phyloP scores from a whole-genome alignment of 2,797 vertebrate species.

The Acanthurus tractus region DNA sequence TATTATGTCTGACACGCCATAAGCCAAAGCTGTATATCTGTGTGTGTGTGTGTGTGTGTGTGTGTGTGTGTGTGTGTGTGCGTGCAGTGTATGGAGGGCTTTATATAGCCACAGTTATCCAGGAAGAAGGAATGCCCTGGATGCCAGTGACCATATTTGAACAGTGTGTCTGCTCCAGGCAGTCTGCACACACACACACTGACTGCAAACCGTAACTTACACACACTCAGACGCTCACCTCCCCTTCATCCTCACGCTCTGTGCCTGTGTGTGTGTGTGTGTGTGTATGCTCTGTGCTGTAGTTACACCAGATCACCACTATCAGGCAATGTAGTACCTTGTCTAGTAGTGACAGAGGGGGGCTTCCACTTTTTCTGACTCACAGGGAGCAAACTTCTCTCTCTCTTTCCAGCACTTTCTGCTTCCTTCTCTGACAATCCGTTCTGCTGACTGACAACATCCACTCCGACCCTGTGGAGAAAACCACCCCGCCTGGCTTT shows the following conservation, averaged over 20 bases:
- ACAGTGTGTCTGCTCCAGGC: constrained; percentile 64
- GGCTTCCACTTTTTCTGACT: constrained; percentile 61
- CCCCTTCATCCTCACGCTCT: constrained; percentile 47
- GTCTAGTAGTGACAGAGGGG: constrained; percentile 40
- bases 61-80: constrained; percentile 15
- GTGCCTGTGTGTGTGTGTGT: constrained; percentile 17
- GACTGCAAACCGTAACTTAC: constrained; percentile 53
- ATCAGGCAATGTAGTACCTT: constrained; percentile 73
- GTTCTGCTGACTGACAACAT: constrained; percentile 73
- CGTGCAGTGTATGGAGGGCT: constrained; percentile 55
- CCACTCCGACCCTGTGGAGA: constrained; percentile 48
- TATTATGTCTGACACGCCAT: constrained; percentile 59
- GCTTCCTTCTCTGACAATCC: constrained; percentile 64
- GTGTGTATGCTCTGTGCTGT: constrained; percentile 40
- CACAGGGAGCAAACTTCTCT: constrained; percentile 64
- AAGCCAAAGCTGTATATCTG: constrained; percentile 36
- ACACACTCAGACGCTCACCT: constrained; percentile 60
- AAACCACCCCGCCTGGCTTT: constrained; percentile 46
- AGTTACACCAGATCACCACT: constrained; percentile 75
- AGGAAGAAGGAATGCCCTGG: constrained; percentile 77
- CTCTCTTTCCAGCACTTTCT: constrained; percentile 77
- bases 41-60: not conserved
- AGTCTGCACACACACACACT: constrained; percentile 48
- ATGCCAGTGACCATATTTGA: constrained; percentile 85
- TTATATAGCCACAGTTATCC: constrained; percentile 79